Evolutionary conservation across 1,140 invertebrate species (phyloP), one percentile per base, ranked within the genome.

Genomic region (Acromyrmex heyeri): DNA sequence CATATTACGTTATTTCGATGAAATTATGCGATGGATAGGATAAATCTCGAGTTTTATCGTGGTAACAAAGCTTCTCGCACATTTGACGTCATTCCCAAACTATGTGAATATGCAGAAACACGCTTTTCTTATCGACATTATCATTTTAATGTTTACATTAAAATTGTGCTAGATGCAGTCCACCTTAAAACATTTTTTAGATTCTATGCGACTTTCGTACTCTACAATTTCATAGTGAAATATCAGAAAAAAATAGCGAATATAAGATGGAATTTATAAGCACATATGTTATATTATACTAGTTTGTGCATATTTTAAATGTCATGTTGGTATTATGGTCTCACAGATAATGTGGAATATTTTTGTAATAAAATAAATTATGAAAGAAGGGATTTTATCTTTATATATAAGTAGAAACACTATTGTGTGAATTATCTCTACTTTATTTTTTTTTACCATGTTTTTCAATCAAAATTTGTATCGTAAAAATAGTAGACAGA

Each of bases 91-190:
- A 81, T 14, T 24, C 16, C 8, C 38, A 14, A 67, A 50, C 38
- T 48, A 62, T 75, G 38, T 21, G 44, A 4, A 59, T 72, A 18
- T 73, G 24, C 55, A 30, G 27, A 48, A 61, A 73, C 55, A 16
- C 7, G 16, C n/a, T 18, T 57, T 57, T 14, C 48, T 75, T 62
- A 82, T 82, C 67, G 10, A 7, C 69, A 55, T 34, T 75, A 16
- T 83, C 59, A n/a, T 24, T 21, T 6, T 48, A 34, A 50, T 65
- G 27, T 69, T 72, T 59, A 30, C 34, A 61, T 73, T 59, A n/a
- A 53, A 69, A 38, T 53, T 72, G 24, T 16, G 3, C 3, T 24
- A 21, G 14, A 24, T 3, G 24, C 24, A 14, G n/a, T 61, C 5
- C 12, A 61, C 7, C 21, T 48, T 30, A 30, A 30, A 30, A 30